Conservation (phyloP, 2,888 invertebrate species). For the Orthosia incerta region DNA sequence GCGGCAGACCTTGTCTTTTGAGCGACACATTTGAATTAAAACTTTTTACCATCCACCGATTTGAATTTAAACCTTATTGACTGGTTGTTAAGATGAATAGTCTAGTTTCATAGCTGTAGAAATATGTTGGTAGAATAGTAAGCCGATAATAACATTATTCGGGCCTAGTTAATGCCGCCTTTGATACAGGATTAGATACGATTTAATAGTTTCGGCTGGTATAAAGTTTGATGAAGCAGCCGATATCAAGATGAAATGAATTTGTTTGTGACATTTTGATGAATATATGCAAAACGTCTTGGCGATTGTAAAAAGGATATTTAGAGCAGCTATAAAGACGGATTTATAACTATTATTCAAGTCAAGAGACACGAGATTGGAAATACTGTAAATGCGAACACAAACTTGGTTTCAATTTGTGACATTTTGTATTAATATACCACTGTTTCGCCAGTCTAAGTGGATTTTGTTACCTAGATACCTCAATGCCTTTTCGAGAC, state of each 20-base stretch:
- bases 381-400: not conserved
- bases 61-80: constrained; percentile 58
- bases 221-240: constrained; percentile 52
- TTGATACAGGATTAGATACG: constrained; percentile 71
- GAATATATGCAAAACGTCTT: constrained; percentile 51
- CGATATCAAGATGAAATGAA: constrained; percentile 43
- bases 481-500: too few species aligned
- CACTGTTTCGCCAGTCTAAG: too few species aligned
- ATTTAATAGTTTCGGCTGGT: constrained; percentile 59
- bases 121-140: constrained; percentile 68
- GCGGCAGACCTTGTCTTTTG: constrained; percentile 76
- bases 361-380: not conserved
- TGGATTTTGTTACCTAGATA: too few species aligned
- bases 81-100: constrained; percentile 6
- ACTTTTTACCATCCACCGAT: constrained; percentile 32
- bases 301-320: constrained; percentile 11
- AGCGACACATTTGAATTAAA: constrained; percentile 72
- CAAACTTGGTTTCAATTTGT: not conserved
- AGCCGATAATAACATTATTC: constrained; percentile 84
- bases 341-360: constrained; percentile 29
- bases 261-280: constrained; percentile 52
- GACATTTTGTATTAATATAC: too few species aligned
- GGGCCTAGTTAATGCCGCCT: constrained; percentile 80
- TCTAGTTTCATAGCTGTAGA: not conserved
- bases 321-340: not conserved